Base-by-base conservation (phyloP, 2,888 invertebrate genomes). In the Sinotaia quadrata region DNA sequence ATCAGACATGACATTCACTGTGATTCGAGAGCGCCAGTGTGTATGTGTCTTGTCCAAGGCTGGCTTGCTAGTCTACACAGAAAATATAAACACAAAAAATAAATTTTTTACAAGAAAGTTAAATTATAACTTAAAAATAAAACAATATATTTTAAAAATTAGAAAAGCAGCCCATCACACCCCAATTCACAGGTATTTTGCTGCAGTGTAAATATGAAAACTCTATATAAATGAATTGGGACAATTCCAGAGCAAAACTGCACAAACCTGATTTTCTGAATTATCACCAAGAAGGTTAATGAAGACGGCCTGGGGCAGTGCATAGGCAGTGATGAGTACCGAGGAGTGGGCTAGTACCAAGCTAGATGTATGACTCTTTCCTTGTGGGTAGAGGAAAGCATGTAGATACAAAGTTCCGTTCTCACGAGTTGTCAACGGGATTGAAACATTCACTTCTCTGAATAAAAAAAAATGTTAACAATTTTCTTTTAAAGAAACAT, bases 391-490 rank as follows among this genome's bases (percentile, higher is more conserved):
- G 41, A 94, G 84, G 58, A 93, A 91, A 2, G 93, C 91, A 87
- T 95, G 94, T 84, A 96, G 91, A 84, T 91, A 93, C 56, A 97
- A 86, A 7, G 94, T 93, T 0, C 97, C 97, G 90, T 97, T 97
- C 68, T 92, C 91, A 18, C 94, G 90, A 0, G 94, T 94, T 86
- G 91, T 92, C 29, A 89, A 88, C 4, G 96, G 94, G 75, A 97
- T 89, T 74, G 92, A 90, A 63, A 97, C 87, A 63, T 89, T 90
- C 33, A 95, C 84, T 59, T 91, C 90, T 80, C 95, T 95, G 77
- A n/a, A 76, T 75, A n/a, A n/a, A n/a, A n/a, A n/a, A n/a, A n/a
- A n/a, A n/a, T n/a, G n/a, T n/a, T n/a, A n/a, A n/a, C n/a, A n/a
- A n/a, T n/a, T n/a, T n/a, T n/a, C n/a, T n/a, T n/a, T n/a, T n/a